These are phyloP conservation scores for Gnathonemus echidnorhynchus DNA, from an alignment of 2,113 vertebrate species.

Conservation along the genomic window DNA sequence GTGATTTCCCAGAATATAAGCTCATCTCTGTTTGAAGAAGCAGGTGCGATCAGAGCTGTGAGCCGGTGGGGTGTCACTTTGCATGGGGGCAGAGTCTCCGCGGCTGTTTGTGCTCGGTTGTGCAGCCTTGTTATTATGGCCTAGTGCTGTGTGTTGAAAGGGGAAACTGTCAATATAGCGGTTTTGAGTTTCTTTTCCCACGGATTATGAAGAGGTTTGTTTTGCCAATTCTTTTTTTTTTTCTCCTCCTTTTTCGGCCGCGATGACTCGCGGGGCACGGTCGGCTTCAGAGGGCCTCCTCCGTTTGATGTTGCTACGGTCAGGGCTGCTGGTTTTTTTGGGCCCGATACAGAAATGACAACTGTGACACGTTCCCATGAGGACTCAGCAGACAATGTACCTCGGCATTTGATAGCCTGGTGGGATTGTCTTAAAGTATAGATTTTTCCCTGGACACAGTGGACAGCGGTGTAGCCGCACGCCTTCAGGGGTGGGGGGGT, in stretches of 20 bases:
- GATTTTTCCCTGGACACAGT: neutral
- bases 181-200: constrained; percentile 14
- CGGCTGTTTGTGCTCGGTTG: neutral
- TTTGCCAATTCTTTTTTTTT: neutral
- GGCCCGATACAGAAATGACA: neutral
- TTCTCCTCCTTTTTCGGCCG: neutral
- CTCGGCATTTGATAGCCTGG: neutral
- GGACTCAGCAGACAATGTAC: neutral
- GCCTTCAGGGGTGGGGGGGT: neutral
- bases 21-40: neutral
- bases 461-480: neutral
- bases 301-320: constrained; percentile 4
- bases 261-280: neutral
- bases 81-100: neutral
- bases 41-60: neutral
- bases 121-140: neutral
- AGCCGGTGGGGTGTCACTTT: neutral
- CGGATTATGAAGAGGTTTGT: constrained; percentile 2
- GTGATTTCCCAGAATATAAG: neutral
- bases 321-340: neutral
- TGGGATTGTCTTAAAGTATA: neutral
- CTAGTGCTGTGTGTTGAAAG: neutral
- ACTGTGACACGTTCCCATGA: neutral
- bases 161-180: constrained; percentile 1
- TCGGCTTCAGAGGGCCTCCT: neutral